phyloP scores from a whole-genome alignment of 2,888 invertebrate species.

The Leptopilina drosophilae region DNA sequence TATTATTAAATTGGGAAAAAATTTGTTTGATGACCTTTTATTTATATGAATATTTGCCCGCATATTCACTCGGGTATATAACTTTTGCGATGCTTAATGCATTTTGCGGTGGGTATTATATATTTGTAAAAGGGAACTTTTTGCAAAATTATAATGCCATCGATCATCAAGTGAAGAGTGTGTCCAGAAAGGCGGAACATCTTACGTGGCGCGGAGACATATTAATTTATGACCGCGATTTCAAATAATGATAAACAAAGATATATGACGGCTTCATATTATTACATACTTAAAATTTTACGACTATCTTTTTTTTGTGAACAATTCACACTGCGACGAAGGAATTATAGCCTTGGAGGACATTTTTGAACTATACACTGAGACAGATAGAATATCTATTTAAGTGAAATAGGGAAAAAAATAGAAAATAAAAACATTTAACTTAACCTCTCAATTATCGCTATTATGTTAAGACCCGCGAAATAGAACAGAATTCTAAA shows the following conservation, averaged over 20 bases:
- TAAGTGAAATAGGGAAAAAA: no score
- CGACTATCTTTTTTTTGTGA: conserved; percentile 1
- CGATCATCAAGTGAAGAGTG: not conserved
- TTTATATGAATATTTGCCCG: not conserved
- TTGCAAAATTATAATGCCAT: not conserved
- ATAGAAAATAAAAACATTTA: no score
- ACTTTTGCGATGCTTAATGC: not conserved
- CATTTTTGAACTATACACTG: not conserved
- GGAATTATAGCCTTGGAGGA: not conserved
- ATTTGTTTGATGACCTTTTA: not conserved
- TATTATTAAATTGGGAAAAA: no score
- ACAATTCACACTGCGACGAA: not conserved
- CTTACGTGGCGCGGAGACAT: conserved; percentile 6
- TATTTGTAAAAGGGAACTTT: conserved; percentile 3
- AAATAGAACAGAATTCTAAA: no score
- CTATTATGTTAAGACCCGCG: no score
- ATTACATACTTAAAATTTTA: conserved; percentile 15
- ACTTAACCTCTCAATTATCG: no score
- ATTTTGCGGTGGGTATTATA: not conserved
- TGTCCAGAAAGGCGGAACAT: not conserved
- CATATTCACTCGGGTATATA: not conserved
- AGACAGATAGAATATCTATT: no score
- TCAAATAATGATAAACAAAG: conserved; percentile 30
- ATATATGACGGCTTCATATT: conserved; percentile 26
- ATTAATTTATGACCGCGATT: conserved; percentile 33